A percentile compares a stretch with the other conserved stretches of the same genome.
These are phyloP conservation scores for Drosophila melanosoma DNA, from an alignment of 2,888 invertebrate species.

Conservation along the genomic window DNA sequence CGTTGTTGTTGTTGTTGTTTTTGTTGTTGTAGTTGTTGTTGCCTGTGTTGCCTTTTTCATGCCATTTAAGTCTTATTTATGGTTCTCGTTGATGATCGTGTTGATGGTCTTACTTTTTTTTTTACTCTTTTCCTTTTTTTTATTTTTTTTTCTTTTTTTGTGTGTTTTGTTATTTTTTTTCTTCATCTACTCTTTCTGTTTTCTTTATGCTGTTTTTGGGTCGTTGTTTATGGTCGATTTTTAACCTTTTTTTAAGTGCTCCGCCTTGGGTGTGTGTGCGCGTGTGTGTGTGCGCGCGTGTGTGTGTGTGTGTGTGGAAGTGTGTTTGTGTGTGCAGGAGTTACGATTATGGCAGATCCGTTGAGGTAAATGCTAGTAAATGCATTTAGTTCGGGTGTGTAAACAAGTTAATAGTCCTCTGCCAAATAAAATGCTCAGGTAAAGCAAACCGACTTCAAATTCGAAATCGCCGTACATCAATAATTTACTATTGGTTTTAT, in stretches of 20 bases:
- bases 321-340: conserved; percentile 24
- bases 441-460: not conserved
- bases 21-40: conserved; percentile 25
- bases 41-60: conserved; percentile 61
- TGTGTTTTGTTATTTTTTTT: conserved; percentile 11
- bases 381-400: conserved; percentile 10
- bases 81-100: conserved; percentile 82
- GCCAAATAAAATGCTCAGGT: not conserved
- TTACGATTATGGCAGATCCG: conserved; percentile 35
- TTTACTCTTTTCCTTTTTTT: conserved; percentile 24
- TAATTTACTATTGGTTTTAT: not conserved
- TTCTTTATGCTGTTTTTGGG: conserved; percentile 22
- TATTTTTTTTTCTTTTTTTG: conserved; percentile 8
- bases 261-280: conserved; percentile 4
- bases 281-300: too few relatives aligned
- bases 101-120: conserved; percentile 76
- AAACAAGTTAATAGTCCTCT: conserved; percentile 6
- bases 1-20: conserved; percentile 37
- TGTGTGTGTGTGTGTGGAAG: not conserved
- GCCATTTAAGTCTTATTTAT: conserved; percentile 82
- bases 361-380: conserved; percentile 7
- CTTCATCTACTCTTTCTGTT: conserved; percentile 15
- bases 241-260: conserved; percentile 44
- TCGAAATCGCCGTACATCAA: not conserved
- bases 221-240: conserved; percentile 46